Evolutionary conservation across 2,888 invertebrate species (phyloP), one percentile per base, ranked within the genome.

Genomic region (Dastarcus helophoroides): DNA sequence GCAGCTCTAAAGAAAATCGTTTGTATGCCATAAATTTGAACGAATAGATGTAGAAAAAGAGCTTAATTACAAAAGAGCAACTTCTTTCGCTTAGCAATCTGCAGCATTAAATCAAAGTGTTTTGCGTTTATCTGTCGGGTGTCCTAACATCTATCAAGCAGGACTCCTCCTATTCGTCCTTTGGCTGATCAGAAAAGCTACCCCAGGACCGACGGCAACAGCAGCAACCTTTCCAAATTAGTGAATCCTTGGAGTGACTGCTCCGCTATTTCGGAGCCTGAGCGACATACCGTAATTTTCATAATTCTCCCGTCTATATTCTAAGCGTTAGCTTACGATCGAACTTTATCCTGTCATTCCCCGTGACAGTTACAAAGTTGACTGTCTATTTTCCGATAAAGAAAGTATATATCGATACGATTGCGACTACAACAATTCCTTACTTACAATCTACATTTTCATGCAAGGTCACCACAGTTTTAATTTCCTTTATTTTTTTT

Each of bases 221-320:
- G 25, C 16, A 27, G 13, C 15, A 15, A 22, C 25, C 38, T 42
- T 42, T 36, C 35, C 31, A 33, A 36, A 28, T 31, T 36, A 37
- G 32, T 37, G 39, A 35, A 42, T 39, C 36, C 38, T 26, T 35
- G 26, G 32, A 33, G 39, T 42, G 35, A 42, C 43, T 30, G 40
- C 40, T 38, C 36, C 41, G 39, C 40, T 42, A 44, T 46, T 42
- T 44, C 39, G 36, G 39, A 42, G 43, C 38, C 43, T 43, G 47
- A 58, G 61, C 63, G 61, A 62, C 62, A 61, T 61, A 58, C 54
- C 53, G 60, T 65, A 62, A 69, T 68, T 69, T 69, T 69, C 68
- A 68, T 69, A 69, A 69, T 68, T 68, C 60, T 61, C 64, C 65
- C 65, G 66, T 69, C 66, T 68, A 67, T 69, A 69, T 69, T 67